These are phyloP conservation scores for Pardalotus punctatus DNA, from an alignment of 2,113 vertebrate genomes.

Conservation along the genomic window DNA sequence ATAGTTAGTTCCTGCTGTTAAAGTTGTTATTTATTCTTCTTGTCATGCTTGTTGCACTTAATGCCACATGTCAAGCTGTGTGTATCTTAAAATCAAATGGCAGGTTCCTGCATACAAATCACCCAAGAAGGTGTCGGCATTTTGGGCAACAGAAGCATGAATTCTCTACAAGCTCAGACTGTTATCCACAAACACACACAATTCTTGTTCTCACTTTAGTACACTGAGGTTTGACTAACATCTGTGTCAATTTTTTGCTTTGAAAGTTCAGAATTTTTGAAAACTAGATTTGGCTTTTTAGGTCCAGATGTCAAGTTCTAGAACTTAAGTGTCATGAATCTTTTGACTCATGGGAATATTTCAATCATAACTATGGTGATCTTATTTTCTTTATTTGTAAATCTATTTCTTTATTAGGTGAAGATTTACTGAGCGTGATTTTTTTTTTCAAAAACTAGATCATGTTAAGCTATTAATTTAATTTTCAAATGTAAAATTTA, in stretches of 20 bases:
- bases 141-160: background rate
- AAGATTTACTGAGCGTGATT: background rate
- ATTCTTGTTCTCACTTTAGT: background rate
- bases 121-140: background rate
- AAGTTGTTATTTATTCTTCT: background rate
- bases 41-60: background rate
- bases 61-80: background rate
- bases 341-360: background rate
- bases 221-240: background rate
- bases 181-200: rapidly evolving
- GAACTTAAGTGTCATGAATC: background rate
- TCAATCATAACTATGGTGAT: background rate
- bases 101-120: background rate
- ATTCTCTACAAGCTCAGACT: background rate
- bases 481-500: background rate
- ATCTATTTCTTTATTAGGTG: background rate
- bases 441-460: background rate
- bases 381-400: background rate
- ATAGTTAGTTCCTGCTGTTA: background rate
- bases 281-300: background rate
- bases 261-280: background rate
- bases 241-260: background rate
- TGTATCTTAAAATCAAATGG: background rate
- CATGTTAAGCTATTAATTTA: background rate
- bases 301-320: background rate